Conservation (phyloP, 2,888 invertebrate species). For the Drosophila quinaria region DNA sequence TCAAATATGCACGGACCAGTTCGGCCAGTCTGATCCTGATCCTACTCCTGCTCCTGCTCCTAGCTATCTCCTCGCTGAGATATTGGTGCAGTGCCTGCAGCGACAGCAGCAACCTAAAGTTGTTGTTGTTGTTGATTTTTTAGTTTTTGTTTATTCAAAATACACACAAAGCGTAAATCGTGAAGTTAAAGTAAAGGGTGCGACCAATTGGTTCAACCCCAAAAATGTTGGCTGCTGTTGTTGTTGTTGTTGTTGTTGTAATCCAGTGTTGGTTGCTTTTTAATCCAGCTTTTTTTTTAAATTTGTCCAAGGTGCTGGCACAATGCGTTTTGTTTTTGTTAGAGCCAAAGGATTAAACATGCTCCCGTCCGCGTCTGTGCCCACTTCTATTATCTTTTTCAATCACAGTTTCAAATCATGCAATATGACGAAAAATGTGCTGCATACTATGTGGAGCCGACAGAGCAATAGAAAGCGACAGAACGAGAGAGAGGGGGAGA, state of each 20-base stretch:
- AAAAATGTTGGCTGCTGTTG: slow-evolving; percentile 19
- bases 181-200: slow-evolving; percentile 49
- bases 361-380: neutral
- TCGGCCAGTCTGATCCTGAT: slow-evolving; percentile 16
- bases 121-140: slow-evolving; percentile 21
- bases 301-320: slow-evolving; percentile 36
- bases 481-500: neutral
- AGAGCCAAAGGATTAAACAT: slow-evolving; percentile 47
- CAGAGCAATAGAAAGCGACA: neutral
- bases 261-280: slow-evolving; percentile 65
- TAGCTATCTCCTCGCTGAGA: neutral
- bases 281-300: slow-evolving; percentile 70
- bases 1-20: slow-evolving; percentile 39
- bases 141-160: slow-evolving; percentile 46
- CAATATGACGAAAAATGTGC: slow-evolving; percentile 23
- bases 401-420: slow-evolving; percentile 10
- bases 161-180: slow-evolving; percentile 23
- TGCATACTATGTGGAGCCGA: slow-evolving; percentile 46
- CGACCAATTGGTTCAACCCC: slow-evolving; percentile 40
- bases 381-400: neutral
- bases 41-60: slow-evolving; percentile 2
- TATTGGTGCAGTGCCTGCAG: slow-evolving; percentile 39
- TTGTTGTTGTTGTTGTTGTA: slow-evolving; percentile 48
- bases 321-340: slow-evolving; percentile 30
- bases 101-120: slow-evolving; percentile 1